phyloP scores from a whole-genome alignment of 2,888 invertebrate genomes.

The Hydriomena furcata region DNA sequence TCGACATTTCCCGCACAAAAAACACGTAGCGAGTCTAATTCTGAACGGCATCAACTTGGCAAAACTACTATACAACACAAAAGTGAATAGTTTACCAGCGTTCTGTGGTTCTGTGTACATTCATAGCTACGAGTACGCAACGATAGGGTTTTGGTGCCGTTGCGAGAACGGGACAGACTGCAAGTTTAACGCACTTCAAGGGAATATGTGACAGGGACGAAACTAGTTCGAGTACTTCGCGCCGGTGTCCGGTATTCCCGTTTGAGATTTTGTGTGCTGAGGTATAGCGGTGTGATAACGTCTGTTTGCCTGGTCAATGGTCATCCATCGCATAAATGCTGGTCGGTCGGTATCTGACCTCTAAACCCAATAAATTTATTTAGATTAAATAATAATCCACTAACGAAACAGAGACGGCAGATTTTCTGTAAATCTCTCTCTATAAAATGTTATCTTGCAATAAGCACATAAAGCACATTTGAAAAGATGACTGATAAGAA shows the following conservation, averaged over 20 bases:
- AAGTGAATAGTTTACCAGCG: conserved; percentile 65
- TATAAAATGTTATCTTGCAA: conserved; percentile 22
- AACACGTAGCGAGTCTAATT: conserved; percentile 56
- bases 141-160: conserved; percentile 31
- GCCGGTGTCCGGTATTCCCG: conserved; percentile 74
- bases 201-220: conserved; percentile 50
- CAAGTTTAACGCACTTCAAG: conserved; percentile 7
- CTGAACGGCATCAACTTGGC: conserved; percentile 67
- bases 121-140: conserved; percentile 57
- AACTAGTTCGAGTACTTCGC: conserved; percentile 44
- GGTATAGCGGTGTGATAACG: conserved; percentile 55
- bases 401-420: conserved; percentile 10
- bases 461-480: conserved; percentile 4
- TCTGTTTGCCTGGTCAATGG: conserved; percentile 50
- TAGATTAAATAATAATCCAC: background rate
- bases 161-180: conserved; percentile 49
- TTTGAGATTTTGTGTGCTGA: conserved; percentile 67
- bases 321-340: conserved; percentile 43
- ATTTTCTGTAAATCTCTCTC: conserved; percentile 15
- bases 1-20: conserved; percentile 55
- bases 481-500: conserved; percentile 35
- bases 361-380: conserved; percentile 23
- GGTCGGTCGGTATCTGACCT: conserved; percentile 61
- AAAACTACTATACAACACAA: conserved; percentile 66
- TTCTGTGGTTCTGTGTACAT: conserved; percentile 47